These are phyloP conservation scores for Sarcophaga caerulescens DNA, from an alignment of 2,888 invertebrate species.

Conservation along the genomic window DNA sequence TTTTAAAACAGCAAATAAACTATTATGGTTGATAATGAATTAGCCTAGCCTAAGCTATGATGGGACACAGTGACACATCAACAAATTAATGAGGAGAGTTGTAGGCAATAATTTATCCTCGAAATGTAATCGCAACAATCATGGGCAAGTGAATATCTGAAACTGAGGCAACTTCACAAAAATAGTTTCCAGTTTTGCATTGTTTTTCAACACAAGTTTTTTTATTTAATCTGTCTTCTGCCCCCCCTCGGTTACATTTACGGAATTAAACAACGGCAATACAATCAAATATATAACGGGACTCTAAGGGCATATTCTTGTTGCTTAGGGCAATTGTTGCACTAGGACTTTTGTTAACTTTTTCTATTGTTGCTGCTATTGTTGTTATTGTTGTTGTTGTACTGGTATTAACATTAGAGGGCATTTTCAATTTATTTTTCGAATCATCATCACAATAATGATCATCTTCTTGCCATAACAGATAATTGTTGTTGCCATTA, in stretches of 20 bases:
- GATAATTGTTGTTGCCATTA: background rate
- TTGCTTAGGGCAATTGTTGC: background rate
- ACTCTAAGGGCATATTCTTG: background rate
- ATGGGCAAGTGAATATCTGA: too few species aligned
- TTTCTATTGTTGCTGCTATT: background rate
- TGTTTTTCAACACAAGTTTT: background rate
- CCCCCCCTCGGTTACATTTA: background rate
- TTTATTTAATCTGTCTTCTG: too few species aligned
- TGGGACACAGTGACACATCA: background rate
- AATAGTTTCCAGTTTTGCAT: background rate
- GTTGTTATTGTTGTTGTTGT: background rate
- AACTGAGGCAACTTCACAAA: background rate
- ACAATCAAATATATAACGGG: background rate
- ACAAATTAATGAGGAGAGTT: background rate
- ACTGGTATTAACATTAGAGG: background rate
- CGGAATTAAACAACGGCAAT: background rate
- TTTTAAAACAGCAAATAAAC: too few species aligned
- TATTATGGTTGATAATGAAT: too few species aligned
- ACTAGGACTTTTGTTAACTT: background rate
- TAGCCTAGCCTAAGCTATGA: too few species aligned
- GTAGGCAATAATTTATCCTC: too few species aligned
- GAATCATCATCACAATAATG: background rate
- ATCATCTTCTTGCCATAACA: background rate
- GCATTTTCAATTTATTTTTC: background rate
- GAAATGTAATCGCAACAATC: too few species aligned